Conservation (phyloP, 2,888 invertebrate species). For the Chrysopilus asiliformis region DNA sequence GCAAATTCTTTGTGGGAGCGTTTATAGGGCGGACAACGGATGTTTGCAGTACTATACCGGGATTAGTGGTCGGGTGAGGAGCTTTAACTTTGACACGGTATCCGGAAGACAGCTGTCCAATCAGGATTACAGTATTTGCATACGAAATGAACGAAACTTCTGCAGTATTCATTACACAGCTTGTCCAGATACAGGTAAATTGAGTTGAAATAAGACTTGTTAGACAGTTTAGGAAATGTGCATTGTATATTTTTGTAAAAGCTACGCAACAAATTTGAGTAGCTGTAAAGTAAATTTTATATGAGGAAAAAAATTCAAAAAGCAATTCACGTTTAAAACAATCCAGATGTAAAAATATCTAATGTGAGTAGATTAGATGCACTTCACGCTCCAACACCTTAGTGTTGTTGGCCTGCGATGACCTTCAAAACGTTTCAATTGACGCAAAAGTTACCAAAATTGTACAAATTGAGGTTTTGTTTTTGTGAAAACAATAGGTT, state of each 20-base stretch:
- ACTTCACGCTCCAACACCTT: too few relatives aligned
- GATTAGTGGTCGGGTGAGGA: conserved; percentile 64
- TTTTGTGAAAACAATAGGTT: too few relatives aligned
- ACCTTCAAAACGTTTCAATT: too few relatives aligned
- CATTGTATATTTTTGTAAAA: too few relatives aligned
- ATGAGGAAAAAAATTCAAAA: not conserved
- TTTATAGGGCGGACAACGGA: conserved; percentile 42
- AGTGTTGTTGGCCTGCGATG: too few relatives aligned
- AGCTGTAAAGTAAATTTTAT: too few relatives aligned
- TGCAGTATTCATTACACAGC: conserved; percentile 74
- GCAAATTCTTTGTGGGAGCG: conserved; percentile 65
- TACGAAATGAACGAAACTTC: conserved; percentile 72
- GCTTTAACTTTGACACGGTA: conserved; percentile 70
- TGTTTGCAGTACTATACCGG: conserved; percentile 40
- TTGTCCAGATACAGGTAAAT: conserved; percentile 56
- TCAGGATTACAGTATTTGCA: conserved; percentile 78
- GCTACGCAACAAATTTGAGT: too few relatives aligned
- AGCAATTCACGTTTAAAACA: not conserved
- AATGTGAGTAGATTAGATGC: too few relatives aligned
- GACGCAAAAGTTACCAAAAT: too few relatives aligned
- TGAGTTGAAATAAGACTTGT: too few relatives aligned
- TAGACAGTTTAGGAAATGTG: too few relatives aligned
- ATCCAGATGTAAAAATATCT: conserved; percentile 2
- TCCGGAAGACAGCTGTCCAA: conserved; percentile 70
- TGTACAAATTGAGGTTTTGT: too few relatives aligned